A percentile compares a stretch with the other conserved stretches of the same genome.
phyloP scores from a whole-genome alignment of 2,888 invertebrate species.

The Himalopsyche kuldschensis region DNA sequence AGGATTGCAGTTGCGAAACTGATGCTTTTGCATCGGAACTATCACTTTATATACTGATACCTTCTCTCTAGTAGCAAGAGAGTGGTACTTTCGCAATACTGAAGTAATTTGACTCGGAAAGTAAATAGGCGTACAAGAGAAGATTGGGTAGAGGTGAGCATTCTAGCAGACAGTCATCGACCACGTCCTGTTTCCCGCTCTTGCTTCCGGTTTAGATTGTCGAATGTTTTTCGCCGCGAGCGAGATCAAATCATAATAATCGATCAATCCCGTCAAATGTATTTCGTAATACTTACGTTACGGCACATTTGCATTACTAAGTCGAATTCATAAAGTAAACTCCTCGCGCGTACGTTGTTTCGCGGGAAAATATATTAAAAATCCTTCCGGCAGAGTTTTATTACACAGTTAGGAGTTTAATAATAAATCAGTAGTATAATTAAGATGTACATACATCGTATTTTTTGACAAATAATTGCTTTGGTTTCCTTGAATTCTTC shows the following conservation, averaged over 20 bases:
- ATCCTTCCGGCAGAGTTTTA: no score
- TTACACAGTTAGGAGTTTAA: no score
- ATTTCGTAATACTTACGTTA: background rate
- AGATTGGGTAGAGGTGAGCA: background rate
- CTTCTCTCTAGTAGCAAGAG: slow-evolving; percentile 29
- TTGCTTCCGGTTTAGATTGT: background rate
- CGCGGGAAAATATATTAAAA: no score
- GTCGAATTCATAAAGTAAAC: no score
- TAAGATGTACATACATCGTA: no score
- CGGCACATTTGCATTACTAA: background rate
- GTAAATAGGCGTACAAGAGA: slow-evolving; percentile 14
- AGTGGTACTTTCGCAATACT: slow-evolving; percentile 37
- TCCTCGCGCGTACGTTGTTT: no score
- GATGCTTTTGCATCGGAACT: slow-evolving; percentile 24
- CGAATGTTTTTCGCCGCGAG: background rate
- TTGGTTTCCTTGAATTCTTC: no score
- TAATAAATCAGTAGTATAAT: no score
- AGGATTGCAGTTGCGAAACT: slow-evolving; percentile 37
- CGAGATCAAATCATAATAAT: background rate
- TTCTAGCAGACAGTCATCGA: background rate
- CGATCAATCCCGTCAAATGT: background rate
- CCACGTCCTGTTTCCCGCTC: background rate
- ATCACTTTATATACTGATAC: slow-evolving; percentile 35
- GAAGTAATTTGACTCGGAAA: slow-evolving; percentile 34
- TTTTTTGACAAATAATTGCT: no score